Percentiles rank a stretch among this genome's conserved stretches.
phyloP scores from a whole-genome alignment of 30 jellyfish, hydroid and myxozoan species.

The Turritopsis dohrnii region DNA sequence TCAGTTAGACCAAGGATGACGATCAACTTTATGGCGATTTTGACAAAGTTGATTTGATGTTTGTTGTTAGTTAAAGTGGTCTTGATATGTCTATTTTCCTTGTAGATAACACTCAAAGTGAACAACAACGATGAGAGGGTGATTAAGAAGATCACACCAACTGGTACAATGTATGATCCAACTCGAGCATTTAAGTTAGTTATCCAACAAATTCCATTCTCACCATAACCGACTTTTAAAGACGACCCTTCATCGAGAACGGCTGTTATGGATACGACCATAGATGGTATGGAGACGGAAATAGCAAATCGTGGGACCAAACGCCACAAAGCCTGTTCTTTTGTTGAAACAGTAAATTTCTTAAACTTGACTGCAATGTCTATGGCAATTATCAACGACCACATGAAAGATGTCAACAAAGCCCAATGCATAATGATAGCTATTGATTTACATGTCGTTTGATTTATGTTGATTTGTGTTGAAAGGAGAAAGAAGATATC shows the following conservation, averaged over 20 bases:
- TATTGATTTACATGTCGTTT: background rate
- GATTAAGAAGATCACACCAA: background rate
- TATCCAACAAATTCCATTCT: slow-evolving; percentile 7
- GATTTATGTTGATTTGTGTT: background rate
- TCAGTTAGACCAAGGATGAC: slow-evolving; percentile 5
- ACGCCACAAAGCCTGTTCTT: background rate
- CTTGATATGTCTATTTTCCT: background rate
- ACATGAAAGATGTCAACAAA: background rate
- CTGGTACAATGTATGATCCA: slow-evolving; percentile 18
- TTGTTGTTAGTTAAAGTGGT: background rate
- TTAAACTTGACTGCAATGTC: slow-evolving; percentile 4
- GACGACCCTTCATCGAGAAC: background rate
- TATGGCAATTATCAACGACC: slow-evolving; percentile 2
- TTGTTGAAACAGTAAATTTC: background rate
- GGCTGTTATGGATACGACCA: background rate
- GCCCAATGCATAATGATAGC: slow-evolving; percentile 12
- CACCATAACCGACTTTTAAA: slow-evolving; percentile 17
- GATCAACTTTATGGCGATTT: background rate
- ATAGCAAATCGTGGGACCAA: background rate
- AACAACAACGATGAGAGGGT: background rate
- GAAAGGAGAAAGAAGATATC: background rate
- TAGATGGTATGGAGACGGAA: background rate
- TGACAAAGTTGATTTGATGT: background rate
- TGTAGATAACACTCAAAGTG: background rate
- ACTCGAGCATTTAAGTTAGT: slow-evolving; percentile 2